These are phyloP conservation scores for Eleutherodactylus coqui DNA, from an alignment of 2,797 vertebrate species.

Conservation along the genomic window DNA sequence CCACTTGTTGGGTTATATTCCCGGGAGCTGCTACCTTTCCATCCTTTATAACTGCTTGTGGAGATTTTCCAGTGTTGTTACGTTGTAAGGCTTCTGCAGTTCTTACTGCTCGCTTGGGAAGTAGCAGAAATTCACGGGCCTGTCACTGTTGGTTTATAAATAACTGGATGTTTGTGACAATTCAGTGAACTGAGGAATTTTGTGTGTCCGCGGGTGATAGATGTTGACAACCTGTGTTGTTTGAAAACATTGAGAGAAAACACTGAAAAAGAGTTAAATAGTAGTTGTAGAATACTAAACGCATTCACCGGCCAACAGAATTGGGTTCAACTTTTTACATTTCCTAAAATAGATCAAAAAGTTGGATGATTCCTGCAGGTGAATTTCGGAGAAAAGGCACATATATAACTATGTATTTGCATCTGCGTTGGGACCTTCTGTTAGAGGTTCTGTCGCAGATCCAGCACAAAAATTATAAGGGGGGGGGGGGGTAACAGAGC, in stretches of 20 bases:
- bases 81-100: constrained; percentile 15
- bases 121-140: not conserved
- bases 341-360: no score
- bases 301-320: not conserved
- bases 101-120: not conserved
- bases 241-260: not conserved
- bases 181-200: constrained; percentile 27
- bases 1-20: not conserved
- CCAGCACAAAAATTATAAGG: no score
- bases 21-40: not conserved
- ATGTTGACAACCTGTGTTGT: not conserved
- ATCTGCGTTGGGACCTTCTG: no score
- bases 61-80: not conserved
- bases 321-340: not conserved
- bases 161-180: constrained; percentile 21
- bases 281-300: not conserved
- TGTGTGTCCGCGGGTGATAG: not conserved
- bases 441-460: no score
- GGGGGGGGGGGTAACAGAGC: no score
- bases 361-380: no score
- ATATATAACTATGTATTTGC: no score
- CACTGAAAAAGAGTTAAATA: not conserved
- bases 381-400: no score
- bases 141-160: constrained; percentile 23
- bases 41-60: not conserved